phyloP scores from a whole-genome alignment of 2,888 invertebrate species.

The Caenorhabditis becei region DNA sequence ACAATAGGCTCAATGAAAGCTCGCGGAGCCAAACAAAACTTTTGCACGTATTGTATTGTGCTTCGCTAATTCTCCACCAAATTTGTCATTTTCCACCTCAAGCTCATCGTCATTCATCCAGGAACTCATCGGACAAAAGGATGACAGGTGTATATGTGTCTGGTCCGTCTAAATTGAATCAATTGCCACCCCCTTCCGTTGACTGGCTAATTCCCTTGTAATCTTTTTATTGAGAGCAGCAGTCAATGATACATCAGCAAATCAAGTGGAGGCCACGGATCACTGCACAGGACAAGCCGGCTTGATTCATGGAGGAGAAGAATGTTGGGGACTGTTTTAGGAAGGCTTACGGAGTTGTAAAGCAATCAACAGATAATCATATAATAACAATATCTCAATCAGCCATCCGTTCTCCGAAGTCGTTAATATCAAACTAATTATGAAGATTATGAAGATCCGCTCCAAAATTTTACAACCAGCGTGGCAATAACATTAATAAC shows the following conservation, averaged over 20 bases:
- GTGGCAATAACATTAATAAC: constrained; percentile 2
- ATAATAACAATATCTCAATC: constrained; percentile 6
- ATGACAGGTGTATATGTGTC: constrained; percentile 56
- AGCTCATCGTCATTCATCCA: constrained; percentile 53
- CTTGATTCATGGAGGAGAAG: no score
- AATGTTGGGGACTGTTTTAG: no score
- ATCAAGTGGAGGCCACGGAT: constrained; percentile 51
- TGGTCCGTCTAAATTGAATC: constrained; percentile 52
- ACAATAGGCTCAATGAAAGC: constrained; percentile 5
- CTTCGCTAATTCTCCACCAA: constrained; percentile 27
- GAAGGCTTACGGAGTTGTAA: constrained; percentile 6
- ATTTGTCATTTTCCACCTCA: constrained; percentile 42
- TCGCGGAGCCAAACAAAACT: constrained; percentile 7
- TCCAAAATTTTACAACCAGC: constrained; percentile 8
- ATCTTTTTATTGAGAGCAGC: constrained; percentile 56
- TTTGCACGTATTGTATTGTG: constrained; percentile 18
- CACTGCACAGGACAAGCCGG: constrained; percentile 39
- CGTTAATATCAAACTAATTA: constrained; percentile 19
- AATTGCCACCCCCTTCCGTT: constrained; percentile 31
- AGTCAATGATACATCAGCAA: constrained; percentile 54
- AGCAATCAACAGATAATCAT: constrained; percentile 52
- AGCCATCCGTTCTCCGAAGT: constrained; percentile 15
- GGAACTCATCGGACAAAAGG: constrained; percentile 54
- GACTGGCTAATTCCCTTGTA: constrained; percentile 54
- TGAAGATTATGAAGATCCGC: constrained; percentile 18